Base-by-base conservation (phyloP, 2,888 invertebrate genomes). In the Drosophila mimica region DNA sequence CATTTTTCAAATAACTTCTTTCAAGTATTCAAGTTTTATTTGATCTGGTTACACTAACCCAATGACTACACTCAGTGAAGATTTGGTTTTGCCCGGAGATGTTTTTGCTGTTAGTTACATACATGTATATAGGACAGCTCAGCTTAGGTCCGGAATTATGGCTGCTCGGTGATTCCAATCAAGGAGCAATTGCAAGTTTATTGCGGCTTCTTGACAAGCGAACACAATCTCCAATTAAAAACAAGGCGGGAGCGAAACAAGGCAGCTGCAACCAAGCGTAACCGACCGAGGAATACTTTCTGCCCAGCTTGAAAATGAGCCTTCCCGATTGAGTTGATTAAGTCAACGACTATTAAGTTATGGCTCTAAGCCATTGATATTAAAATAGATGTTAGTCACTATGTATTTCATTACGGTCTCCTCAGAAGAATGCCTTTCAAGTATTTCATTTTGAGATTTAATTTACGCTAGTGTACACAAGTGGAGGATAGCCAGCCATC, bases 81-180 rank as follows among this genome's bases (percentile, higher is more conserved):
- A 20, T 20, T 20, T 2, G 20, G 11, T 9, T 9, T 11, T 40
- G 46, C 25, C 25, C 25, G 25, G 46, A 15, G 25, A 8, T 46
- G 46, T 2, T 15, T 46, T 25, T n/a, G n/a, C 7, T 48, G 8
- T 15, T 36, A 15, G 15, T 17, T 17, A 17, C 36, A 36, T 17
- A 6, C 15, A 6, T 36, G 36, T 17, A 36, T 2, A 25, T 25
- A 2, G 2, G 25, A 25, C 2, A 25, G 25, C 2, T 25, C 3
- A 25, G 36, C 28, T 28, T n/a, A 8, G 7, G n/a, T 4, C n/a
- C 3, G 7, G 30, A 9, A 43, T 30, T 8, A 38, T 30, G 30
- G 15, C n/a, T 38, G 56, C 30, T n/a, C 11, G 64, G 63, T 48
- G 62, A 74, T 76, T 76, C 74, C 76, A 79, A 79, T 76, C 79